Evolutionary conservation across 2,113 vertebrate species (phyloP), one percentile per base, ranked within the genome.

Genomic region (Oceanodroma tethys): DNA sequence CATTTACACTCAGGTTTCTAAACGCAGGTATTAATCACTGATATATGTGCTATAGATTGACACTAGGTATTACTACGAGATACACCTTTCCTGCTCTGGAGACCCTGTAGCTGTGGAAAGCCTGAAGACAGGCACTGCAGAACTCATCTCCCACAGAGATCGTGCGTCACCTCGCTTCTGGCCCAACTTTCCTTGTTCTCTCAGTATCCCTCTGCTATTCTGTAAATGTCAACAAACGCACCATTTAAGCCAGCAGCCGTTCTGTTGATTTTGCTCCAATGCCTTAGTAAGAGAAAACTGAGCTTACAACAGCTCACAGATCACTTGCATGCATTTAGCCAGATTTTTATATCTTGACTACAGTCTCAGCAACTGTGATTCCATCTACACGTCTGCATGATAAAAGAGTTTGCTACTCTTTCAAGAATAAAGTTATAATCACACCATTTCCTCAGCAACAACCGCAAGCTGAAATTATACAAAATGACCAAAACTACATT

Each of bases 401-500:
- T 36, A 53, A 23, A 56, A 72, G 42, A 82, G 74, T 95, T 53
- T 95, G 94, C 62, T 80, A 43, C 63, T 95, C 20, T 88, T 85
- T 94, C 59, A 85, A 85, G 53, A 70, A 76, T 82, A 91, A 93
- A 88, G 67, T 78, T 93, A 67, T 68, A 96, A 96, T 94, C 72
- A 95, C 32, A 83, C 20, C 20, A 83, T 60, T 94, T 96, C 91
- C 66, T 81, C 62, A 83, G 68, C 36, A 93, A 88, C 13, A 81
- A 72, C 50, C 25, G 17, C 78, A 96, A 81, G 43, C 29, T 94
- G 23, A 86, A 96, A 96, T 94, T 95, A 94, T 4, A 85, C 47
- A 90, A 74, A 95, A 95, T 93, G 68, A 68, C 66, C 42, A 76
- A 92, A 92, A 85, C 56, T 73, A 62, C 90, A 78, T 85, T 98